Evolutionary conservation across 1,140 invertebrate species (phyloP).

Genomic region (Drosophila athabasca): DNA sequence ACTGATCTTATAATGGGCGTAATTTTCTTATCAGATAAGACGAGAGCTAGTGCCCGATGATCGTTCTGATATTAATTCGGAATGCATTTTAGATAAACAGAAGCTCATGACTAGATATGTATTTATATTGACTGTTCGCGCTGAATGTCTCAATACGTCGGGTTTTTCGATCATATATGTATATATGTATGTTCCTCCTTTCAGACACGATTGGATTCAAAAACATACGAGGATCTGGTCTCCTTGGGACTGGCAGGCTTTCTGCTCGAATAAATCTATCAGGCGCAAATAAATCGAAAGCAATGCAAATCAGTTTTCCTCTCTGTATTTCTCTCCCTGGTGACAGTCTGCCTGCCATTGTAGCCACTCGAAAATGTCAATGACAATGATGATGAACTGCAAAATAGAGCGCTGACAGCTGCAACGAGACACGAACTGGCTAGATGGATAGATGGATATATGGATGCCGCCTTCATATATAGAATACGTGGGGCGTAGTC

Average conservation of each 20-base stretch:
- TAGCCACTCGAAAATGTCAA: conserved; percentile 80
- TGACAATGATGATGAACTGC: conserved; percentile 82
- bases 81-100: too few relatives aligned
- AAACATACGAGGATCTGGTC: too few relatives aligned
- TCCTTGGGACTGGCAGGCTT: conserved; percentile 12
- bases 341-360: conserved; percentile 64
- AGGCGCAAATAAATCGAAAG: conserved; percentile 71
- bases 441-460: conserved; percentile 49
- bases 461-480: conserved; percentile 32
- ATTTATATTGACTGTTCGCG: too few relatives aligned
- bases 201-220: too few relatives aligned
- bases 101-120: too few relatives aligned
- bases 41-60: too few relatives aligned
- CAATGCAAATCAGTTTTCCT: conserved; percentile 57
- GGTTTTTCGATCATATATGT: too few relatives aligned
- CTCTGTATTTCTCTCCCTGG: neutral
- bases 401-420: conserved; percentile 80
- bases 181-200: too few relatives aligned
- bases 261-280: conserved; percentile 52
- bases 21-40: too few relatives aligned
- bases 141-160: too few relatives aligned
- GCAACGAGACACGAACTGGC: conserved; percentile 71
- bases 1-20: too few relatives aligned
- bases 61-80: too few relatives aligned
- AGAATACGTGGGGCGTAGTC: conserved; percentile 42